Base-by-base conservation (phyloP, 2,888 invertebrate species). In the Drosophila meridionalis region DNA sequence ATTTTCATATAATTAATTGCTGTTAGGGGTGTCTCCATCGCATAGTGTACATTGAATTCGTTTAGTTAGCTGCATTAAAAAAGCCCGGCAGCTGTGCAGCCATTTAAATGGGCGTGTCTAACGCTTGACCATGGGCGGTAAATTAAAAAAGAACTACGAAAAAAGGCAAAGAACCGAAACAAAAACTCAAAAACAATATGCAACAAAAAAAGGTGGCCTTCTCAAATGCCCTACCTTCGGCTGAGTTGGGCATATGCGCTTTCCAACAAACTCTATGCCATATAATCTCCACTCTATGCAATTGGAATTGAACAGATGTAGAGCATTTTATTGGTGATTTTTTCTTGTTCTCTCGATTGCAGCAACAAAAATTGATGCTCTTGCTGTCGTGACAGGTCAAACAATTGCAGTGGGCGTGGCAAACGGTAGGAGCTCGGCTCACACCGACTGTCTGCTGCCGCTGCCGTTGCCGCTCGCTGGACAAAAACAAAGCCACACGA, bases 371-470 rank as follows among this genome's bases (percentile, higher is more conserved):
- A 55, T 58, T 43, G 63, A 56, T 55, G 60, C 47, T 50, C 36
- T 61, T 71, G 50, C 75, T 77, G 60, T 70, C 70, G 78, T 67
- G 77, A 71, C 79, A 75, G 63, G 59, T 32, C 43, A 59, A 75
- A 78, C 79, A 78, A 79, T 79, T 78, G 75, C 52, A 78, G 66
- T 75, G 53, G 77, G 77, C 77, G 79, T 78, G 77, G 79, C 77
- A 50, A 63, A 57, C 42, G 38, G 50, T 38, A 32, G 43, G 12
- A 8, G 36, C 6, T 9, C 32, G 26, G 43, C 59, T 38, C 50
- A 4, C 47, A 34, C 66, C 63, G 63, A 38, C 70, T 55, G 69
- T 69, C 75, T 78, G 78, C 26, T 64, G 78, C 52, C 11, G 48
- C 9, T 63, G 78, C 32, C 30, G 52, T 3, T 48, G 48, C 58